Conservation (phyloP, 2,797 vertebrate species). For the Lacerta agilis region DNA sequence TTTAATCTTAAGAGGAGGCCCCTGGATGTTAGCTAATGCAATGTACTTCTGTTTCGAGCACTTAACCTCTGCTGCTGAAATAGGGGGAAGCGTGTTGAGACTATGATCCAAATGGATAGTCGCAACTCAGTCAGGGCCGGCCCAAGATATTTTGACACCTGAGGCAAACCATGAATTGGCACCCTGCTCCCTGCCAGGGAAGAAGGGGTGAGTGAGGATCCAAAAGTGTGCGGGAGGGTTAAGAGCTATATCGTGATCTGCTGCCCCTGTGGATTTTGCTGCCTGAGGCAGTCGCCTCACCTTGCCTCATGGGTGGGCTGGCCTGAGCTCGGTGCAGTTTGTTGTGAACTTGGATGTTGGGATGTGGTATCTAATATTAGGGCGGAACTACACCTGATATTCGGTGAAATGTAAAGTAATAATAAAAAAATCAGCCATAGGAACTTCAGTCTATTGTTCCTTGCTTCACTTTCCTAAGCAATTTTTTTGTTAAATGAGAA, state of each 20-base stretch:
- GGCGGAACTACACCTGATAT: background rate
- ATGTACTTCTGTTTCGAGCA: background rate
- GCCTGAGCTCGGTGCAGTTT: background rate
- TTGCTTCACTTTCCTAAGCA: background rate
- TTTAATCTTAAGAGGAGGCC: constrained; percentile 12
- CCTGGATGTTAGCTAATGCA: background rate
- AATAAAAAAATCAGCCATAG: too few relatives aligned
- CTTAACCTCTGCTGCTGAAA: background rate
- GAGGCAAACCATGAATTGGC: too few relatives aligned
- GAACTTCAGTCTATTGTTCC: background rate
- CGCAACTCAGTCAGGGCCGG: background rate
- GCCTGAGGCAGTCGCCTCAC: too few relatives aligned
- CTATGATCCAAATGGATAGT: background rate
- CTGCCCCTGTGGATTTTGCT: too few relatives aligned
- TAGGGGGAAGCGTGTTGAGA: background rate
- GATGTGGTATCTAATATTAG: background rate
- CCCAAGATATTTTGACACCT: too few relatives aligned
- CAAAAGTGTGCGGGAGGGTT: too few relatives aligned
- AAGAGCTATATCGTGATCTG: too few relatives aligned
- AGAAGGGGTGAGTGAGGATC: too few relatives aligned
- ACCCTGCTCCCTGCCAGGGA: background rate
- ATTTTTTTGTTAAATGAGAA: background rate
- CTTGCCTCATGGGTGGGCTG: too few relatives aligned
- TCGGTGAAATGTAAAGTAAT: background rate
- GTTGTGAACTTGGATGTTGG: background rate